These are phyloP conservation scores for Macrophya annulata DNA, from an alignment of 2,888 invertebrate species.

Conservation along the genomic window DNA sequence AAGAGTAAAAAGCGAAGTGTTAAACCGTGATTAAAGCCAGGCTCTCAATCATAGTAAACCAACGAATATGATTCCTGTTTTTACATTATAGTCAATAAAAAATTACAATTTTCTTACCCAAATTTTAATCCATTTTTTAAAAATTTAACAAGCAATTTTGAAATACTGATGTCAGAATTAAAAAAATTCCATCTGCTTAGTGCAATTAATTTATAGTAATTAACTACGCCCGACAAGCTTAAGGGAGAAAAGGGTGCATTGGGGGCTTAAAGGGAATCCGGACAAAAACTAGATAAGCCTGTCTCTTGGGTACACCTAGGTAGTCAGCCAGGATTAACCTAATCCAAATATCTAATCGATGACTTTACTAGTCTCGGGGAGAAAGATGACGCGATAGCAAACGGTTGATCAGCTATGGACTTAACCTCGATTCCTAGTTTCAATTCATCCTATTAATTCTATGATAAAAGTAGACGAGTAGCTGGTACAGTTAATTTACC, in stretches of 20 bases:
- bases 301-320: conserved; percentile 58
- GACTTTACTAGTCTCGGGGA: conserved; percentile 36
- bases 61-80: not conserved
- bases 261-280: conserved; percentile 49
- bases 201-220: conserved; percentile 11
- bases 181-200: not conserved
- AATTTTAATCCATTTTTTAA: not conserved
- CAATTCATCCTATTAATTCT: not conserved
- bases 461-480: not conserved
- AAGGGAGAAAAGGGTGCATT: conserved; percentile 14
- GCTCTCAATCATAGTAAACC: not conserved
- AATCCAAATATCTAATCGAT: conserved; percentile 69
- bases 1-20: not conserved
- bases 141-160: not conserved
- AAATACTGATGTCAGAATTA: not conserved
- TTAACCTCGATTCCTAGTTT: conserved; percentile 35
- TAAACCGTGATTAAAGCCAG: not conserved
- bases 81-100: not conserved
- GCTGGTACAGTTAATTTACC: not conserved
- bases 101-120: not conserved
- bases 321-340: conserved; percentile 66
- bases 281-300: conserved; percentile 64
- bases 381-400: conserved; percentile 37
- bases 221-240: not conserved
- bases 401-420: not conserved